These are phyloP conservation scores for Drosophila gaucha DNA, from an alignment of 2,888 invertebrate species.

Conservation along the genomic window DNA sequence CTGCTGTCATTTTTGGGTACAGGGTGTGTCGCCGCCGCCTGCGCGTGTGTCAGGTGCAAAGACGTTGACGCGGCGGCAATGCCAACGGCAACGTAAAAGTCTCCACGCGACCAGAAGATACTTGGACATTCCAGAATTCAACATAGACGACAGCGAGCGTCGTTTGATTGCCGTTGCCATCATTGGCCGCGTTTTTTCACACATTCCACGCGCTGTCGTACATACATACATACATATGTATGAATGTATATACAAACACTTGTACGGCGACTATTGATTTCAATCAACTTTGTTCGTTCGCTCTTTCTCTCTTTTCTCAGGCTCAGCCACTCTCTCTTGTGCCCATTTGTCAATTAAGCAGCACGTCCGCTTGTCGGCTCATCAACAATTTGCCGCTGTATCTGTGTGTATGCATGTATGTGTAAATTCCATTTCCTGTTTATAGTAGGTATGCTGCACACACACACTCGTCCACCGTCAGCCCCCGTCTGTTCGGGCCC, in stretches of 20 bases:
- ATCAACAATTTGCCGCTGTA: slow-evolving; percentile 56
- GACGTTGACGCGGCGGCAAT: slow-evolving; percentile 21
- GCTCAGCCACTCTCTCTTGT: slow-evolving; percentile 47
- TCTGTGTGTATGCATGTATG: slow-evolving; percentile 23
- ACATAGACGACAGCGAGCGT: slow-evolving; percentile 46
- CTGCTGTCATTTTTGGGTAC: slow-evolving; percentile 28
- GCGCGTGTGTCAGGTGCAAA: slow-evolving; percentile 59
- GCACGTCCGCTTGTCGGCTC: slow-evolving; percentile 70
- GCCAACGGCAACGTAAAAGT: slow-evolving; percentile 38
- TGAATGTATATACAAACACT: slow-evolving; percentile 49
- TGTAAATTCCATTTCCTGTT: slow-evolving; percentile 80
- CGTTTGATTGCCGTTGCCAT: slow-evolving; percentile 66
- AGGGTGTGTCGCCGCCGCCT: slow-evolving; percentile 53
- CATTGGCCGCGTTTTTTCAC: slow-evolving; percentile 80
- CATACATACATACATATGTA: slow-evolving; percentile 32
- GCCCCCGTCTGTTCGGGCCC: slow-evolving; percentile 10
- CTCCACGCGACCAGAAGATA: slow-evolving; percentile 56
- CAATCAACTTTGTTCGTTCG: slow-evolving; percentile 64
- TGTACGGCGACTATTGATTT: slow-evolving; percentile 74
- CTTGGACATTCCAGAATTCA: slow-evolving; percentile 75
- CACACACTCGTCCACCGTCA: slow-evolving; percentile 10
- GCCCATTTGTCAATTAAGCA: slow-evolving; percentile 75
- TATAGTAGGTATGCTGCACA: slow-evolving; percentile 69
- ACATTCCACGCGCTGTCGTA: slow-evolving; percentile 68
- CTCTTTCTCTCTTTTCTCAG: slow-evolving; percentile 27